Evolutionary conservation across 2,888 invertebrate species (phyloP), one percentile per base, ranked within the genome.

Genomic region (Drosophila glabriapex): DNA sequence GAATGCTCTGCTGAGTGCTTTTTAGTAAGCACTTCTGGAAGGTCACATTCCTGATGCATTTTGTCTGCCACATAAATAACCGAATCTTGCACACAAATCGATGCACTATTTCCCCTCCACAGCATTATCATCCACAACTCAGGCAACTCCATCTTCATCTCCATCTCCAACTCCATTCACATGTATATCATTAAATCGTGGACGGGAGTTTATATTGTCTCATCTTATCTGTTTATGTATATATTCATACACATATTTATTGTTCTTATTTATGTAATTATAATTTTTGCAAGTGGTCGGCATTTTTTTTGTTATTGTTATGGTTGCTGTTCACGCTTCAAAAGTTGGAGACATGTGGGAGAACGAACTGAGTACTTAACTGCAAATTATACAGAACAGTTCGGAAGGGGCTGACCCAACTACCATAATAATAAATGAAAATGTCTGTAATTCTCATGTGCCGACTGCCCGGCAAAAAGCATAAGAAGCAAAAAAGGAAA

Each of bases 371-470:
- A 61, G 76, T 71, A 80, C 80, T 85, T 75, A 72, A 74, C 73
- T 85, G 81, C 77, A 85, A 85, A 85, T 85, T 85, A 85, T 85
- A 87, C 76, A 60, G 64, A 55, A 37, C 65, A 56, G 52, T 55
- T 39, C 37, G 22, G 55, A 19, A 50, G 46, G 64, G 77, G 65
- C 58, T 56, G 84, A 59, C 56, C 73, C 82, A 69, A 82, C 85
- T 56, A n/a, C 19, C 59, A 73, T 79, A 64, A 85, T 85, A 85
- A 85, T 88, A 85, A 87, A 85, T 83, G 83, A 81, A 88, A 85
- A 88, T 85, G 85, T 85, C 85, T 85, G 85, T 88, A 83, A 88
- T 85, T 85, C 85, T 77, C 85, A 83, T 85, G 85, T 83, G 88
- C 79, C 54, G 65, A 66, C 68, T 75, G 74, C 28, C 54, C 60